Percentiles rank a stretch among this genome's conserved stretches.
phyloP scores from a whole-genome alignment of 2,113 vertebrate genomes.

The Anser brachyrhynchus region DNA sequence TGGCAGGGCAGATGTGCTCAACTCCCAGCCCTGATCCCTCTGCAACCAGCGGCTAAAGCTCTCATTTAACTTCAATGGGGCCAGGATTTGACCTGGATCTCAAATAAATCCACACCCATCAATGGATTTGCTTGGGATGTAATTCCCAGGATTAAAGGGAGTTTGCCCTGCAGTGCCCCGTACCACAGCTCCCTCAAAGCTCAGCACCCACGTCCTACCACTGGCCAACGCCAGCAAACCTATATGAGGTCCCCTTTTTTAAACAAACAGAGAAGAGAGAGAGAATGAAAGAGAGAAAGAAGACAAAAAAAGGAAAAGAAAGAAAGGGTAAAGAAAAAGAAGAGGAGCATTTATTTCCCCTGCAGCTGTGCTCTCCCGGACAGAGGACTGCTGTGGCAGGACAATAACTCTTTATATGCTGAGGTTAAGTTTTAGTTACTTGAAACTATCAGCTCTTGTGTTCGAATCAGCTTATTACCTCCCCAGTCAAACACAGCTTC shows the following conservation, averaged over 20 bases:
- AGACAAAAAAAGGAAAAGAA: neutral
- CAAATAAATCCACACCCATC: neutral
- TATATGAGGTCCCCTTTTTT: neutral
- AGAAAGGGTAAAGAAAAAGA: conserved; percentile 26
- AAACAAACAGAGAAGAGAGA: conserved; percentile 59
- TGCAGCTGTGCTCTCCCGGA: conserved; percentile 82
- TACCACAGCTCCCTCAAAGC: neutral
- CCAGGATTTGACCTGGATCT: conserved; percentile 4
- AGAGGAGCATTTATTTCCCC: conserved; percentile 83
- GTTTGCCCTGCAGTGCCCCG: fast-evolving
- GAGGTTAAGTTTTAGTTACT: conserved; percentile 80
- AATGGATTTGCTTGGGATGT: neutral
- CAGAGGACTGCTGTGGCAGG: conserved; percentile 82
- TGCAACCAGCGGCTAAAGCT: neutral
- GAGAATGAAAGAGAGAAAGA: neutral
- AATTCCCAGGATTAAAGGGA: conserved; percentile 6
- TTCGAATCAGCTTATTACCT: conserved; percentile 54
- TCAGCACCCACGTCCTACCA: neutral
- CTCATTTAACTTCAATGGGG: neutral
- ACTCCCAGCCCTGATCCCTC: neutral
- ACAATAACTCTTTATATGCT: conserved; percentile 86
- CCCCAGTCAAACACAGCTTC: conserved; percentile 69
- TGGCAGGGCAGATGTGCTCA: neutral
- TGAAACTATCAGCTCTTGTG: conserved; percentile 79
- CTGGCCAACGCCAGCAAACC: neutral